A percentile compares a stretch with the other conserved stretches of the same genome.
Evolutionary conservation across 2,888 invertebrate species (phyloP).

Genomic region (Adela reaumurella): DNA sequence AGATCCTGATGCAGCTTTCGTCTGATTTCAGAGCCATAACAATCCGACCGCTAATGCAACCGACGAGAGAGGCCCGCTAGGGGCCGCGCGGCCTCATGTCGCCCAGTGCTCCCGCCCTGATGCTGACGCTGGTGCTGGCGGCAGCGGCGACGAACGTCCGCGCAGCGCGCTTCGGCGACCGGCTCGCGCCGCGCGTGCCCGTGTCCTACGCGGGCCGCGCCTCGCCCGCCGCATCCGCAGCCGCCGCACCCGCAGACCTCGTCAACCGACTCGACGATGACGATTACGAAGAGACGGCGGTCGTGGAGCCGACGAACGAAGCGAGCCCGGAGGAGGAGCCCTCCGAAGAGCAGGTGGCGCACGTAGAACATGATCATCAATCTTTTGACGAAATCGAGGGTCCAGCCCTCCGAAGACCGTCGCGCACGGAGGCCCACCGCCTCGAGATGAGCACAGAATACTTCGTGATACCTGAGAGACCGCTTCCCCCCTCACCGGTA

Average conservation of each 20-base stretch:
- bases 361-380: slow-evolving; percentile 17
- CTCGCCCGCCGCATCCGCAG: slow-evolving; percentile 18
- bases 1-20: background rate
- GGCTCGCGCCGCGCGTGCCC: slow-evolving; percentile 39
- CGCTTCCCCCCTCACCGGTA: slow-evolving; percentile 24
- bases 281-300: slow-evolving; percentile 28
- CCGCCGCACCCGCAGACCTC: slow-evolving; percentile 15
- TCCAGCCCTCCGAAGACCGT: slow-evolving; percentile 34
- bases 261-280: slow-evolving; percentile 17
- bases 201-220: slow-evolving; percentile 36
- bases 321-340: slow-evolving; percentile 8
- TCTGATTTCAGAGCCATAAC: background rate
- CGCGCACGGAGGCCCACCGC: slow-evolving; percentile 37
- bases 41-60: background rate
- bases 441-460: slow-evolving; percentile 83
- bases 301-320: background rate
- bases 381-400: background rate
- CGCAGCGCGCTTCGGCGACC: slow-evolving; percentile 40
- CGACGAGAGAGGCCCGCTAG: slow-evolving; percentile 25
- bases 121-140: slow-evolving; percentile 27
- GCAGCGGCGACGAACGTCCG: slow-evolving; percentile 25
- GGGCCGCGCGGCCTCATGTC: slow-evolving; percentile 41
- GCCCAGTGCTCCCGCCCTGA: slow-evolving; percentile 29
- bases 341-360: slow-evolving; percentile 21
- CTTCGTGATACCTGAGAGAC: slow-evolving; percentile 68